Evolutionary conservation across 2,888 invertebrate species (phyloP), one percentile per base, ranked within the genome.

Genomic region (Stenodera caucasica): DNA sequence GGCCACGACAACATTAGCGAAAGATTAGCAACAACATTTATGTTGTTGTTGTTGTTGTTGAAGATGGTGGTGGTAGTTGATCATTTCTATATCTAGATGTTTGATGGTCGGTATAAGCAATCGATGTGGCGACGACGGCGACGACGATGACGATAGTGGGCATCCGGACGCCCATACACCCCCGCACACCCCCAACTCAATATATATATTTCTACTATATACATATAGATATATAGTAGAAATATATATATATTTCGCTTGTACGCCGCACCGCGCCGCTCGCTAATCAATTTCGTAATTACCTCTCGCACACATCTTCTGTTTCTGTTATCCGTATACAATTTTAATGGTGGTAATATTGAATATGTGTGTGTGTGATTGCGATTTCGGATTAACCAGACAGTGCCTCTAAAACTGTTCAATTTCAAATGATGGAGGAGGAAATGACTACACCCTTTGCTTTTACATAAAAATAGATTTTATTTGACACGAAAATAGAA

Each of bases 271-370:
- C 45, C 45, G 53, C 62, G 57, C 72, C 72, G 69, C 72, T 67
- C 70, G 69, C 74, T 75, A 77, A 78, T 78, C 77, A 78, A 78
- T 78, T 75, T 68, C 72, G 70, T 76, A 78, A 77, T 78, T 76
- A 74, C 69, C 66, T 64, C 70, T 62, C 66, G 63, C 62, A 60
- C 64, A 64, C 68, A 68, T 70, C 74, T 71, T 69, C 68, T 62
- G 58, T 67, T 70, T 70, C 69, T 70, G 62, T 69, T 64, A 58
- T 59, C 12, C 14, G 40, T n/a, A 6, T 45, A 12, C 12, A 45
- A 40, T 11, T 40, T 40, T 40, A 18, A 40, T 40, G 40, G 18
- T 40, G 40, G 40, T 15, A 15, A 8, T 45, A 5, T 18, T 57
- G 56, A 29, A 55, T 55, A 53, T 55, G 52, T 12, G 14, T 33